Conservation (phyloP, 2,797 vertebrate species). For the Helostoma temminkii region DNA sequence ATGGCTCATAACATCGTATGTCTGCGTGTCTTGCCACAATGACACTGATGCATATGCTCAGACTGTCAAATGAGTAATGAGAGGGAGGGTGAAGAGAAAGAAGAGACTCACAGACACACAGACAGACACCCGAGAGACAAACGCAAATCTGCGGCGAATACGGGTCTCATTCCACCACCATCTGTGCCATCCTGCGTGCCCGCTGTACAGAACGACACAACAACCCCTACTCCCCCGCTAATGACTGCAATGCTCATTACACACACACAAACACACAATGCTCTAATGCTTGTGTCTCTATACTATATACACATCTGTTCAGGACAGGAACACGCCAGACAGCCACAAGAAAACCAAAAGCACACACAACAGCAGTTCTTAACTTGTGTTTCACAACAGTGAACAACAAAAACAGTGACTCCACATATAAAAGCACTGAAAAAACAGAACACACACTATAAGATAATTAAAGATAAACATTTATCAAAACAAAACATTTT, state of each 20-base stretch:
- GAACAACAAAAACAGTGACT: neutral
- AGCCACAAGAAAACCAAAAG: conserved; percentile 15
- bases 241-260: conserved; percentile 62
- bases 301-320: conserved; percentile 66
- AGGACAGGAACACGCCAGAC: conserved; percentile 12
- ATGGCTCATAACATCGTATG: conserved; percentile 34
- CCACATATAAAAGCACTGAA: neutral
- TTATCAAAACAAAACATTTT: conserved; percentile 29
- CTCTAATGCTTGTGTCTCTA: conserved; percentile 46
- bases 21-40: conserved; percentile 25
- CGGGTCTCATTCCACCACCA: conserved; percentile 65
- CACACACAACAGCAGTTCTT: neutral
- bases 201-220: conserved; percentile 41
- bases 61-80: conserved; percentile 53
- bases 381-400: neutral
- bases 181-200: conserved; percentile 86
- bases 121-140: conserved; percentile 50
- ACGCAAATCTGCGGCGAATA: conserved; percentile 62
- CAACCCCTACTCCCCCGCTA: conserved; percentile 24
- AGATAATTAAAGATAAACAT: conserved; percentile 23
- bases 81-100: neutral
- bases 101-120: conserved; percentile 38
- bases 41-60: conserved; percentile 51
- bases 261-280: conserved; percentile 38
- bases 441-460: neutral